These are phyloP conservation scores for Calypte anna DNA, from an alignment of 2,113 vertebrate species.

Conservation along the genomic window DNA sequence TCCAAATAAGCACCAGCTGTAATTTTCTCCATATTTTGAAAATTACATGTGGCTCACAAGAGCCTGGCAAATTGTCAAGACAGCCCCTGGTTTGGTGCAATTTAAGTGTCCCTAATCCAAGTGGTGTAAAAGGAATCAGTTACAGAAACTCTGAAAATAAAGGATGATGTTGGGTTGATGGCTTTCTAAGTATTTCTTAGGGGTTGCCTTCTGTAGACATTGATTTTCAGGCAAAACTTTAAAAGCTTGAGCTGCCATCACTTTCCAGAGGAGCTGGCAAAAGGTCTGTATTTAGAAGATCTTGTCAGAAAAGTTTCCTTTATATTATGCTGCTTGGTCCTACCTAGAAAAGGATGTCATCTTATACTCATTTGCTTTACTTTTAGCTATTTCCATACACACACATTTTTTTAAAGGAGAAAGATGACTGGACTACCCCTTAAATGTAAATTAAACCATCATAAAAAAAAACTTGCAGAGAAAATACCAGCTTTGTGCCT, in stretches of 20 bases:
- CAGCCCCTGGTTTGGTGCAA: background rate
- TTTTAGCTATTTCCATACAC: conserved; percentile 22
- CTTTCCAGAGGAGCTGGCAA: background rate
- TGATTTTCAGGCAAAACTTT: conserved; percentile 9
- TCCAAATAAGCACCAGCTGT: conserved; percentile 40
- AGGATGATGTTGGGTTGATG: background rate
- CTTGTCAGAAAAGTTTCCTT: conserved; percentile 4
- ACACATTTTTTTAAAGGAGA: background rate
- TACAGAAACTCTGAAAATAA: conserved; percentile 30
- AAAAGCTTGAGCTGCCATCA: background rate
- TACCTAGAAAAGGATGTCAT: background rate
- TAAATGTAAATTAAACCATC: conserved; percentile 39
- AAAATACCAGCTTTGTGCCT: conserved; percentile 42
- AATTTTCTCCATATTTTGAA: conserved; percentile 26
- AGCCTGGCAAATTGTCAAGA: conserved; percentile 21
- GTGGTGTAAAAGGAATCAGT: conserved; percentile 27
- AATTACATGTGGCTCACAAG: conserved; percentile 2
- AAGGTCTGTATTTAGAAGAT: background rate
- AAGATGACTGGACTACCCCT: background rate
- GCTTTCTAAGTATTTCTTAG: background rate
- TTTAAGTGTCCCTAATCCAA: conserved; percentile 15
- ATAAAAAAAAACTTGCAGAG: conserved; percentile 14
- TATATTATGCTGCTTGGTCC: background rate
- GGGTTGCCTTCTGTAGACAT: background rate
- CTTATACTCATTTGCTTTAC: conserved; percentile 20